phyloP scores from a whole-genome alignment of 2,797 vertebrate species.

The Triplophysa bombifrons region DNA sequence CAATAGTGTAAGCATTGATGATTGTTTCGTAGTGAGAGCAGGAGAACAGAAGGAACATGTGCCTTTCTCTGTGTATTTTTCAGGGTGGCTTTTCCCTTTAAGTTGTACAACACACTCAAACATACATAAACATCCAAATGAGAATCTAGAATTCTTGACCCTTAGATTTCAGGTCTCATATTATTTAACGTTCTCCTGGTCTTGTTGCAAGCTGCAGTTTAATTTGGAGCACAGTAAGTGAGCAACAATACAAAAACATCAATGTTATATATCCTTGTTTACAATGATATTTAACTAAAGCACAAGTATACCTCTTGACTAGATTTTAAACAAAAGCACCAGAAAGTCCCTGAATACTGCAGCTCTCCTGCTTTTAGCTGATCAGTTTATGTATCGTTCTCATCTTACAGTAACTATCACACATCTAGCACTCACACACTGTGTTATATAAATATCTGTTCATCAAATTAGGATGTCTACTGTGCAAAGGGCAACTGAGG shows the following conservation, averaged over 20 bases:
- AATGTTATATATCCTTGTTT: constrained; percentile 16
- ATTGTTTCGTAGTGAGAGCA: constrained; percentile 7
- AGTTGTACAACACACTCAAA: background rate
- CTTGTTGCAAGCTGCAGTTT: too few relatives aligned
- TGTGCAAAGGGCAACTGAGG: constrained; percentile 20
- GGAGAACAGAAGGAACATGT: constrained; percentile 47
- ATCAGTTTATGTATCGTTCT: constrained; percentile 1
- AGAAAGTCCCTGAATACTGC: constrained; percentile 2
- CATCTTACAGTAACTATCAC: background rate
- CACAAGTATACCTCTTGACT: constrained; percentile 42
- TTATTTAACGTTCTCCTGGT: background rate
- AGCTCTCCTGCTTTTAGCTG: constrained; percentile 1
- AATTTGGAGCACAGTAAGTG: background rate
- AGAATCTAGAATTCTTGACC: constrained; percentile 4
- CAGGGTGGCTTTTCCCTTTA: constrained; percentile 40
- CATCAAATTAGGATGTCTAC: background rate
- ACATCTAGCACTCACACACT: background rate
- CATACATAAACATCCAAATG: background rate
- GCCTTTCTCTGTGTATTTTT: constrained; percentile 54
- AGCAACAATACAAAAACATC: constrained; percentile 3
- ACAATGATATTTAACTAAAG: constrained; percentile 30
- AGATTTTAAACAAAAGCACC: constrained; percentile 1
- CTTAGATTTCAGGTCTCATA: constrained; percentile 2
- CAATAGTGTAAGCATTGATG: background rate
- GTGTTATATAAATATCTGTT: background rate